Evolutionary conservation across 2,113 vertebrate species (phyloP).

Genomic region (Danionella cerebrum): DNA sequence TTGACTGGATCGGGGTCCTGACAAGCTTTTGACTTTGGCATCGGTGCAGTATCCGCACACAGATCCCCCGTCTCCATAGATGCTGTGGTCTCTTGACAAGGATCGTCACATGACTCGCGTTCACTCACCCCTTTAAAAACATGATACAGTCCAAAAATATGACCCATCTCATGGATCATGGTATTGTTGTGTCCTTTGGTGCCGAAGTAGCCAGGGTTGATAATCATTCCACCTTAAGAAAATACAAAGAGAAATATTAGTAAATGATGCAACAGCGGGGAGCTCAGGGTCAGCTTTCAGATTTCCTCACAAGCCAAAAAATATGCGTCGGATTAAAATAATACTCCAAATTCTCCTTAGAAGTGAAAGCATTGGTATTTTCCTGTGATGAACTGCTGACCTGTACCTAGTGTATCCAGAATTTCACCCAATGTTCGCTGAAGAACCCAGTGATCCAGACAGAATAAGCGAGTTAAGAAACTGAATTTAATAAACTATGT

Average conservation of each 20-base stretch:
- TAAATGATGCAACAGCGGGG: background rate
- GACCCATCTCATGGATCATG: slow-evolving; percentile 95
- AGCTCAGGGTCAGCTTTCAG: too few species aligned
- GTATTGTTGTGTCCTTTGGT: slow-evolving; percentile 80
- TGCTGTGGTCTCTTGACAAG: slow-evolving; percentile 81
- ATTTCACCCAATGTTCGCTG: too few species aligned
- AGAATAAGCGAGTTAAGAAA: too few species aligned
- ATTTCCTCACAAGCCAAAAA: too few species aligned
- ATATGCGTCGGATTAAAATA: too few species aligned
- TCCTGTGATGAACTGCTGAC: too few species aligned
- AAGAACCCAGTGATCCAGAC: too few species aligned
- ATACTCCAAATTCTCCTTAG: too few species aligned
- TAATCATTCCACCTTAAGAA: slow-evolving; percentile 82
- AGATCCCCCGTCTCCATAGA: slow-evolving; percentile 96
- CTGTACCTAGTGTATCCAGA: too few species aligned
- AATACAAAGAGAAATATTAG: background rate
- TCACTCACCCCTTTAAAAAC: slow-evolving; percentile 97
- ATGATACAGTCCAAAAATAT: slow-evolving; percentile 91
- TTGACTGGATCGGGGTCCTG: slow-evolving; percentile 78
- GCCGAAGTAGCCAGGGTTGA: slow-evolving; percentile 91
- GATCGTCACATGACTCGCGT: slow-evolving; percentile 90
- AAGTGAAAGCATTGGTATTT: too few species aligned
- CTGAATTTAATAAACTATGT: too few species aligned
- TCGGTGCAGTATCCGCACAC: slow-evolving; percentile 89
- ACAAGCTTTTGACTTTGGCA: slow-evolving; percentile 86